phyloP scores from a whole-genome alignment of 2,888 invertebrate genomes.

The Teinopalpus imperialis region DNA sequence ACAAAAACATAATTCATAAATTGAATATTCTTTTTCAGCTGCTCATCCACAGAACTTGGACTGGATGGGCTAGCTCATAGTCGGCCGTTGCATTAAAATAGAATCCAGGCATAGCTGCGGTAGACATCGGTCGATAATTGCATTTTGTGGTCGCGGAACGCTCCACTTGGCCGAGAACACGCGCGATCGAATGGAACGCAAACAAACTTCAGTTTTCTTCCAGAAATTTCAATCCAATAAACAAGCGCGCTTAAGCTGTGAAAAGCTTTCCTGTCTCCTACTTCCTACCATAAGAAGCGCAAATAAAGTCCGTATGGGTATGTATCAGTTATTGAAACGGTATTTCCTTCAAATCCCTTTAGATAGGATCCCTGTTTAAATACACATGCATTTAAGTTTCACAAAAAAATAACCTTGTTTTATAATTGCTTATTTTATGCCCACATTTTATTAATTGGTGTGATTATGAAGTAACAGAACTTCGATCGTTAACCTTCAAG shows the following conservation, averaged over 20 bases:
- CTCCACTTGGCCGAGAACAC: conserved; percentile 62
- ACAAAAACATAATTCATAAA: no score
- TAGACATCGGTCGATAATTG: conserved; percentile 77
- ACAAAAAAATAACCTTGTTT: background rate
- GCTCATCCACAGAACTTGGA: conserved; percentile 32
- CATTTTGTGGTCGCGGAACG: conserved; percentile 73
- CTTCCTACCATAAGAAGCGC: conserved; percentile 28
- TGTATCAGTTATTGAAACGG: conserved; percentile 17
- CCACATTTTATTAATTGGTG: background rate
- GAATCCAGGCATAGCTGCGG: conserved; percentile 69
- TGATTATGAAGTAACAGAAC: conserved; percentile 1
- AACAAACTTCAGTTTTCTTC: conserved; percentile 72
- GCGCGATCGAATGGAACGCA: conserved; percentile 68
- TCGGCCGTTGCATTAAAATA: conserved; percentile 62
- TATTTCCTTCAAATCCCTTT: conserved; percentile 15
- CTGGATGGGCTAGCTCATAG: conserved; percentile 45
- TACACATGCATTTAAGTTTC: conserved; percentile 6
- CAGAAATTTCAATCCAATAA: conserved; percentile 60
- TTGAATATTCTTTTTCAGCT: no score
- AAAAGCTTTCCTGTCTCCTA: conserved; percentile 42
- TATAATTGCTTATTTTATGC: background rate
- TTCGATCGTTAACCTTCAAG: background rate
- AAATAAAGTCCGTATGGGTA: conserved; percentile 24
- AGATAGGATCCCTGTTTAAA: conserved; percentile 3
- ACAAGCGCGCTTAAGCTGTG: conserved; percentile 43